Percentiles rank a stretch among this genome's conserved stretches.
phyloP scores from a whole-genome alignment of 2,113 vertebrate genomes.

The Orycteropus afer region DNA sequence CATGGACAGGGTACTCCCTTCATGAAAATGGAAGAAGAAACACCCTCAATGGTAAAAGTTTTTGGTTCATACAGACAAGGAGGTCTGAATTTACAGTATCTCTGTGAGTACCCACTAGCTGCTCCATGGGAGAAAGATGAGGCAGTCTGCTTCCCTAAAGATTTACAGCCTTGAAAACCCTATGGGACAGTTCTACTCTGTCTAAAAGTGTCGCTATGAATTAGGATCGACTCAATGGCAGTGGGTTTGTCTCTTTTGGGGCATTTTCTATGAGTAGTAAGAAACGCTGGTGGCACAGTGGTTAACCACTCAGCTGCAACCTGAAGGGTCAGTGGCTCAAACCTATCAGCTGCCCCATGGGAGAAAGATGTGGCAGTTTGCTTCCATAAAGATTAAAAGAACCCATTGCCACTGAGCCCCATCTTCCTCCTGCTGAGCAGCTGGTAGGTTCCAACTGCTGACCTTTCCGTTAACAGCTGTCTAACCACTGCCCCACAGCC shows the following conservation, averaged over 20 bases:
- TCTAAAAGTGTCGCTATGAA: too few relatives aligned
- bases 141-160: too few relatives aligned
- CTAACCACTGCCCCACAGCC: background rate
- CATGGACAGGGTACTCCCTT: background rate
- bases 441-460: background rate
- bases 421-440: background rate
- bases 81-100: background rate
- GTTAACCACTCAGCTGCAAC: too few relatives aligned
- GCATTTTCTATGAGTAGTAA: too few relatives aligned
- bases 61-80: background rate
- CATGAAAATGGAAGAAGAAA: background rate
- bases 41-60: background rate
- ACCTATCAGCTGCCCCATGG: background rate
- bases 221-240: too few relatives aligned
- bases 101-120: too few relatives aligned
- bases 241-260: too few relatives aligned
- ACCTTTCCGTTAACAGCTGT: background rate
- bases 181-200: too few relatives aligned
- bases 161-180: too few relatives aligned
- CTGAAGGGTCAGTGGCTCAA: too few relatives aligned
- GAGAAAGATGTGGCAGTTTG: background rate
- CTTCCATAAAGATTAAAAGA: too few relatives aligned
- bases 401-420: background rate
- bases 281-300: too few relatives aligned
- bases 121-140: background rate